phyloP scores from a whole-genome alignment of 2,888 invertebrate species.

The Agriopis leucophaearia region DNA sequence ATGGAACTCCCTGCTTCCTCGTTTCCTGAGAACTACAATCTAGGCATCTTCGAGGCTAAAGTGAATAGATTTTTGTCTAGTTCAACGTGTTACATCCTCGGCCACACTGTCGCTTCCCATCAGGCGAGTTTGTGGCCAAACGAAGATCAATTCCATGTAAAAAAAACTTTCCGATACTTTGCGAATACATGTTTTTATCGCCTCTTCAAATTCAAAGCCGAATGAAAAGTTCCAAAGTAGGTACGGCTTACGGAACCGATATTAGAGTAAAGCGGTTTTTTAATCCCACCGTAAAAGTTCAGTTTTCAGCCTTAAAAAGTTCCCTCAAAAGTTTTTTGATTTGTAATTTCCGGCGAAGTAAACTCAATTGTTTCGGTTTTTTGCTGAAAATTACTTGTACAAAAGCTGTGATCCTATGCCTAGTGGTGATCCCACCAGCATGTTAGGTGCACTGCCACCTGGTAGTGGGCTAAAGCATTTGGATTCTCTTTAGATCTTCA shows the following conservation, averaged over 20 bases:
- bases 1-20: too few relatives aligned
- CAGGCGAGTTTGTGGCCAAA: too few relatives aligned
- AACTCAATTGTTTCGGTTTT: constrained; percentile 31
- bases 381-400: constrained; percentile 23
- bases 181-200: constrained; percentile 44
- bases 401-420: constrained; percentile 6
- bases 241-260: constrained; percentile 22
- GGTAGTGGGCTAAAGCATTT: too few relatives aligned
- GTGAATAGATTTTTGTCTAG: too few relatives aligned
- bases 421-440: not conserved
- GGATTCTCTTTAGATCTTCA: too few relatives aligned
- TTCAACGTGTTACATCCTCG: too few relatives aligned
- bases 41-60: too few relatives aligned
- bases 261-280: constrained; percentile 38
- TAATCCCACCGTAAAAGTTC: constrained; percentile 28
- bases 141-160: too few relatives aligned
- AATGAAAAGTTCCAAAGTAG: constrained; percentile 40
- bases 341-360: constrained; percentile 29
- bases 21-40: too few relatives aligned
- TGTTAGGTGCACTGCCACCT: too few relatives aligned
- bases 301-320: constrained; percentile 25
- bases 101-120: too few relatives aligned
- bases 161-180: constrained; percentile 59
- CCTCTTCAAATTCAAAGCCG: constrained; percentile 36
- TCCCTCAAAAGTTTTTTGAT: constrained; percentile 28